These are phyloP conservation scores for Sylvilagus floridanus DNA, from an alignment of 2,797 vertebrate genomes.

Conservation along the genomic window DNA sequence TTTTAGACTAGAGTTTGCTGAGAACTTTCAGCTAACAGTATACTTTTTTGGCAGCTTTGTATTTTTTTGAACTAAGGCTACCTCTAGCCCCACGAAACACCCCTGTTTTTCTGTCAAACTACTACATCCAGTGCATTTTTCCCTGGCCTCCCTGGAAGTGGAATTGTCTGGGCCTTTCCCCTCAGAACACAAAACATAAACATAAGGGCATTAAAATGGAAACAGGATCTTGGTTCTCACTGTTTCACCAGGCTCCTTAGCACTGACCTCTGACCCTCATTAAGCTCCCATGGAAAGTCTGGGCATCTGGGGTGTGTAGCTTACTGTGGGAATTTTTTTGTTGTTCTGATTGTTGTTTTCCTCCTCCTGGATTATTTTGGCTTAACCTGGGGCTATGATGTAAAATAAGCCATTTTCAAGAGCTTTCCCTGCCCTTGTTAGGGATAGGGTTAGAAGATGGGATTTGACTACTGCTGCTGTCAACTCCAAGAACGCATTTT, in stretches of 20 bases:
- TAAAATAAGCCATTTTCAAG: slow-evolving; percentile 68
- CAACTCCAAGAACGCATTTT: slow-evolving; percentile 51
- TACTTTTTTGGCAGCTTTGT: slow-evolving; percentile 67
- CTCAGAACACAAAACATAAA: slow-evolving; percentile 88
- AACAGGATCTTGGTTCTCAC: slow-evolving; percentile 90
- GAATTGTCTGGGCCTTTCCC: slow-evolving; percentile 89
- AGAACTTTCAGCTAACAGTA: slow-evolving; percentile 73
- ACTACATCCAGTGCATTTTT: slow-evolving; percentile 85
- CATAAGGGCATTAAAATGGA: slow-evolving; percentile 90
- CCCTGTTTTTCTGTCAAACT: slow-evolving; percentile 86
- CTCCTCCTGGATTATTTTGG: slow-evolving; percentile 83
- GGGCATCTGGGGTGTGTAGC: slow-evolving; percentile 82
- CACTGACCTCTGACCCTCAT: slow-evolving; percentile 89
- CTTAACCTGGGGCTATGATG: slow-evolving; percentile 77
- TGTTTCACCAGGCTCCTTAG: slow-evolving; percentile 89
- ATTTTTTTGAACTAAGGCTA: slow-evolving; percentile 83
- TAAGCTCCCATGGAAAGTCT: slow-evolving; percentile 88
- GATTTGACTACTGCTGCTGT: slow-evolving; percentile 40
- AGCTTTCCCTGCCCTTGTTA: slow-evolving; percentile 55
- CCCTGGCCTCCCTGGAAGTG: slow-evolving; percentile 85
- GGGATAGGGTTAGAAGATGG: slow-evolving; percentile 51
- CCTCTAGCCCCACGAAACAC: slow-evolving; percentile 77
- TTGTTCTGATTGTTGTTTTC: slow-evolving; percentile 84
- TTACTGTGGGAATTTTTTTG: slow-evolving; percentile 87
- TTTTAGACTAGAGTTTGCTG: slow-evolving; percentile 75